Base-by-base conservation (phyloP, 2,888 invertebrate species). In the Lithophane ornitopus region DNA sequence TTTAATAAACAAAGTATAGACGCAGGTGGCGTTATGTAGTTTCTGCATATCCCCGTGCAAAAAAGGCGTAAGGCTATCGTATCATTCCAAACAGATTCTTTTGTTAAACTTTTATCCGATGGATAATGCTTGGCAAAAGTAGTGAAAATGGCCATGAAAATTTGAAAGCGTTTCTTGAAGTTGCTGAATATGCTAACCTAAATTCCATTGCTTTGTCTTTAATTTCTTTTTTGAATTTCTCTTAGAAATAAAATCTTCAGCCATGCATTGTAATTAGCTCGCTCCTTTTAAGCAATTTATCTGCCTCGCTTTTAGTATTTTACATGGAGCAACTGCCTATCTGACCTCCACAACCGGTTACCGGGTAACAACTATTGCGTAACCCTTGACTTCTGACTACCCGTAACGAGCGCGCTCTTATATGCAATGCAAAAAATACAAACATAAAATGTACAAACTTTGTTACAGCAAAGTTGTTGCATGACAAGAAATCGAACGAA, bases 401-500 rank as follows among this genome's bases (percentile, higher is more conserved):
- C 8, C 8, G 6, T 49, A 49, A 49, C 49, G 3, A 9, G 22
- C 19, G 22, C 9, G 12, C 56, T 26, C 12, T 6, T 56, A 26
- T 26, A 12, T 2, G 22, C 4, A 41, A 68, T 34, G 26, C 16
- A 28, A 19, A 46, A 9, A 80, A 49, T 14, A 65, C 0, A n/a
- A 68, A 41, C 16, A 22, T 41, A 58, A 70, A n/a, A 71, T 61
- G 6, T 11, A 54, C 2, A 63, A 80, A 56, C 26, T 65, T 65
- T 70, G 56, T 82, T 85, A 26, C 69, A 83, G 83, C 85, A 66
- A 83, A 83, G 77, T 74, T 83, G 19, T 67, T 85, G 56, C 68
- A 41, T 9, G 88, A 89, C 39, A 88, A 89, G 39, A 85, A 88
- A 39, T 9, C 16, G 8, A 74, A 66, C 26, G 77, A 70, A 62